These are phyloP conservation scores for Nasonia giraulti DNA, from an alignment of 1,140 invertebrate genomes.

Conservation along the genomic window DNA sequence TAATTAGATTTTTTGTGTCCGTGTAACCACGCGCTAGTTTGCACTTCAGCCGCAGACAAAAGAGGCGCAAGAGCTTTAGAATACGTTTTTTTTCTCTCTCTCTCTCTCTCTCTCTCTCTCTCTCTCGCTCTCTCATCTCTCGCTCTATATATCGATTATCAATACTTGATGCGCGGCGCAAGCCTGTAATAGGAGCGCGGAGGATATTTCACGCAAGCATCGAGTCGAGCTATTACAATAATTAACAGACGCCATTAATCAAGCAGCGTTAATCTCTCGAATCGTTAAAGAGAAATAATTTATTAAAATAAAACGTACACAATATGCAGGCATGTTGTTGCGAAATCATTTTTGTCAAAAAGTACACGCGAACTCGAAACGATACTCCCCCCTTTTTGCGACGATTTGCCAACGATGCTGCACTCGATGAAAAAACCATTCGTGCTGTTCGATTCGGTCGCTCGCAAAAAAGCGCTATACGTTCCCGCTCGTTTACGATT, in stretches of 20 bases:
- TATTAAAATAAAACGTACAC: too few relatives aligned
- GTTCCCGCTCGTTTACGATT: constrained; percentile 32
- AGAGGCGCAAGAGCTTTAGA: neutral
- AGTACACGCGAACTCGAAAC: too few relatives aligned
- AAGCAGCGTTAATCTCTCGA: neutral
- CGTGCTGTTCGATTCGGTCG: neutral
- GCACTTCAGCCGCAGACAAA: neutral
- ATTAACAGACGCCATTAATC: neutral
- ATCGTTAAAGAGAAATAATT: neutral
- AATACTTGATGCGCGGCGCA: neutral
- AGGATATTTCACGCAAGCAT: neutral
- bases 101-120: too few relatives aligned
- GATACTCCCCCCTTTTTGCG: too few relatives aligned
- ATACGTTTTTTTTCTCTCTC: neutral
- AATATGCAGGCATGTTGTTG: too few relatives aligned
- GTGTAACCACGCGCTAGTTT: neutral
- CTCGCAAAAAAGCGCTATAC: neutral
- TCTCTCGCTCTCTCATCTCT: too few relatives aligned
- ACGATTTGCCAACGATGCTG: neutral
- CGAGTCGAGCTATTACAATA: neutral
- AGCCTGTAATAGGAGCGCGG: neutral
- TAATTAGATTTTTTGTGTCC: neutral
- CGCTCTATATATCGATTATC: neutral
- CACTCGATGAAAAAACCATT: neutral
- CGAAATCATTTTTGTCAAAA: too few relatives aligned